Evolutionary conservation across 2,888 invertebrate species (phyloP), one percentile per base, ranked within the genome.

Genomic region (Phania funesta): DNA sequence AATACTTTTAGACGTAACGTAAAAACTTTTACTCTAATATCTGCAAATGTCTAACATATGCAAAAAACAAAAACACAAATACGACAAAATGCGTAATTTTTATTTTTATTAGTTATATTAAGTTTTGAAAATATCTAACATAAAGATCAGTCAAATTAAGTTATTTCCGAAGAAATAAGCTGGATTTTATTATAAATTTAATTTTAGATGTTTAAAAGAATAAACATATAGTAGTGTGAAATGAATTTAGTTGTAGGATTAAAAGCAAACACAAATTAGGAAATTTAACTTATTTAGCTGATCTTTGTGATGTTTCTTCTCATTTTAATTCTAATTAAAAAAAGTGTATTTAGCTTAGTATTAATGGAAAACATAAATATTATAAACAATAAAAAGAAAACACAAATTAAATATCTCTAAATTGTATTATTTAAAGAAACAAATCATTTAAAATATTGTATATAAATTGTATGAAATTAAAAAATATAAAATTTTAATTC

Each of bases 11-110:
- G 38, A 26, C 18, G 56, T 56, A 56, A 75, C 29, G 60, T 9
- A 67, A 48, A 48, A 70, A 62, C 60, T 70, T 46, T 64, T 76
- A 65, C 26, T 81, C 58, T 70, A 80, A 64, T 75, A 54, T 60
- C 65, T 46, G 82, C 82, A 82, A 75, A 82, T 82, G 82, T 82
- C 74, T 65, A 82, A 82, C 82, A 82, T 82, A 54, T 75, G 82
- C 82, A 78, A 56, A 70, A 67, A 50, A 68, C 50, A 9, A 46
- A 32, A 35, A 41, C 38, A 54, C 35, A 46, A 54, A 62, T 50
- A 67, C 35, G 62, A 62, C 13, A 80, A 60, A 54, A 54, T n/a
- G 46, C 16, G 62, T 60, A 50, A 68, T 68, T 38, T 65, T 58
- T 50, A 60, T 62, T 77, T n/a, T 71, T 32, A 38, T 16, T 77